Conservation (phyloP, 2,888 invertebrate species). For the Ethmia dodecea region DNA sequence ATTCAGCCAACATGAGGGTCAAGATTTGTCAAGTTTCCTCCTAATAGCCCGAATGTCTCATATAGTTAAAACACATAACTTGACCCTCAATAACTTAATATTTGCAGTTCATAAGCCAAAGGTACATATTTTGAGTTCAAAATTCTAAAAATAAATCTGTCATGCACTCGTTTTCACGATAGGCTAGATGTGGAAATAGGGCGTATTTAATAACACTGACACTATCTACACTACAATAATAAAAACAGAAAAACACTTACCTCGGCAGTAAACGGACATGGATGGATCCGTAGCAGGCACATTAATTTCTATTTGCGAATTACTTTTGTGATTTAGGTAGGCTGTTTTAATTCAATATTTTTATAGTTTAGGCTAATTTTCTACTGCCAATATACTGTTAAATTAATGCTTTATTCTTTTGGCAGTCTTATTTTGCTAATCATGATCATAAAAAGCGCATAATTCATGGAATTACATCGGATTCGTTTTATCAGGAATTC, state of each 20-base stretch:
- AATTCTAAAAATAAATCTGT: slow-evolving; percentile 37
- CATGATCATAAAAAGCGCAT: slow-evolving; percentile 78
- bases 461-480: slow-evolving; percentile 79
- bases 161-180: slow-evolving; percentile 15
- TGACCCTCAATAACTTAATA: too few relatives aligned
- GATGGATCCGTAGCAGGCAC: slow-evolving; percentile 53
- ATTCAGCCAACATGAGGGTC: too few relatives aligned
- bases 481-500: slow-evolving; percentile 61
- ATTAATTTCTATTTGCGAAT: slow-evolving; percentile 46
- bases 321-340: slow-evolving; percentile 47
- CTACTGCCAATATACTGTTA: slow-evolving; percentile 53
- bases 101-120: too few relatives aligned
- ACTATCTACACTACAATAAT: slow-evolving; percentile 19
- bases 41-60: too few relatives aligned
- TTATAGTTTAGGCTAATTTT: slow-evolving; percentile 40
- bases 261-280: slow-evolving; percentile 58
- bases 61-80: too few relatives aligned
- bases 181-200: slow-evolving; percentile 1
- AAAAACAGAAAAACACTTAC: slow-evolving; percentile 50
- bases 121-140: too few relatives aligned
- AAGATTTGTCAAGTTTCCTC: too few relatives aligned
- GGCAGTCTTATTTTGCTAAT: slow-evolving; percentile 75
- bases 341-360: slow-evolving; percentile 41
- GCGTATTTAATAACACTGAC: slow-evolving; percentile 10
- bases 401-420: slow-evolving; percentile 51